These are phyloP conservation scores for Pampusana beccarii DNA, from an alignment of 2,113 vertebrate species.

Conservation along the genomic window DNA sequence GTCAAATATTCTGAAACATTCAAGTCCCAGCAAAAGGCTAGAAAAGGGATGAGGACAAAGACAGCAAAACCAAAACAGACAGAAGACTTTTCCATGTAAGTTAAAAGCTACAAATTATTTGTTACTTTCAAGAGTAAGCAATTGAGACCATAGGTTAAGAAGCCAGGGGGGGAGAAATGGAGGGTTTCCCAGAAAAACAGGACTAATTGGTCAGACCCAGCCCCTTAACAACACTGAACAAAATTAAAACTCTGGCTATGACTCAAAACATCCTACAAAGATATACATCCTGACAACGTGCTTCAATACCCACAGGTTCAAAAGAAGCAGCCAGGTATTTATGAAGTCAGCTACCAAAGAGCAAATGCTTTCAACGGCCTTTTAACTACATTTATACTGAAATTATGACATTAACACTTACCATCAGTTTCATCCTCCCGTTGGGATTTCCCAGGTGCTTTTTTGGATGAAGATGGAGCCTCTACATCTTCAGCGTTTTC, in stretches of 20 bases:
- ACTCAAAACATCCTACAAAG: not conserved
- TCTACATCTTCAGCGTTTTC: slow-evolving; percentile 70
- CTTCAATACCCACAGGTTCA: not conserved
- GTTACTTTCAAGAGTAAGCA: not conserved
- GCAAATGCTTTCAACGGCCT: not conserved
- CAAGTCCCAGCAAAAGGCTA: not conserved
- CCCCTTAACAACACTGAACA: not conserved
- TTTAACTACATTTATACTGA: not conserved
- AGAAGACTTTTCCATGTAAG: not conserved
- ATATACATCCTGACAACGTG: not conserved
- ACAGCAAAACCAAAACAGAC: not conserved
- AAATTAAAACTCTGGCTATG: not conserved
- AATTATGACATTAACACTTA: not conserved
- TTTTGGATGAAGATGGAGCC: slow-evolving; percentile 74
- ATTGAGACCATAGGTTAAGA: not conserved
- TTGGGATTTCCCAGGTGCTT: slow-evolving; percentile 53
- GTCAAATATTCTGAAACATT: not conserved
- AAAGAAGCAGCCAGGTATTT: not conserved
- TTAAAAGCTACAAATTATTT: not conserved
- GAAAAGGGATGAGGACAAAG: not conserved
- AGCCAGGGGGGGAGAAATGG: not conserved
- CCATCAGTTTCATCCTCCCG: slow-evolving; percentile 66
- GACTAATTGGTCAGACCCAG: not conserved
- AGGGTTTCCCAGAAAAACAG: not conserved
- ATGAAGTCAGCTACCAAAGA: not conserved